Evolutionary conservation across 1,140 invertebrate species (phyloP).

Genomic region (Diabrotica undecimpunctata): DNA sequence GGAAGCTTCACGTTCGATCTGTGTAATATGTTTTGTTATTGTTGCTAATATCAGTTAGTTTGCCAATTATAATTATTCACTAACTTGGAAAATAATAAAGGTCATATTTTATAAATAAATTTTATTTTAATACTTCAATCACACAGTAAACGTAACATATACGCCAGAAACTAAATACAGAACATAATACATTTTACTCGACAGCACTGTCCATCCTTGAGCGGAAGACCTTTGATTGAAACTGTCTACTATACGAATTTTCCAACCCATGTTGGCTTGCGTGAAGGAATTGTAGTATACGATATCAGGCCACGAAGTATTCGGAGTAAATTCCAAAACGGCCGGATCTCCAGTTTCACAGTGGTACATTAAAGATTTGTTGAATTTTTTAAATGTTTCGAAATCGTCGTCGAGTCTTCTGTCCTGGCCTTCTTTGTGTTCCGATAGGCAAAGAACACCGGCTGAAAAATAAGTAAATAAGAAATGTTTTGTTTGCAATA

Average conservation of each 20-base stretch:
- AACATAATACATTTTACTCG: too few relatives aligned
- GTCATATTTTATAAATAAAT: too few relatives aligned
- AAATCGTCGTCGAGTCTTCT: slow-evolving; percentile 75
- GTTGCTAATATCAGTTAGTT: too few relatives aligned
- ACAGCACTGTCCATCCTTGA: too few relatives aligned
- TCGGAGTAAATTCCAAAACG: slow-evolving; percentile 77
- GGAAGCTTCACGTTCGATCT: too few relatives aligned
- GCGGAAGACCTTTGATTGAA: slow-evolving; percentile 44
- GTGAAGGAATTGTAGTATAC: slow-evolving; percentile 94
- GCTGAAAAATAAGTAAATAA: slow-evolving; percentile 49
- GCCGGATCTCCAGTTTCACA: slow-evolving; percentile 72
- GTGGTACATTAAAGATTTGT: slow-evolving; percentile 63
- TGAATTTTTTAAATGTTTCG: slow-evolving; percentile 77
- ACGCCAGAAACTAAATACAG: too few relatives aligned
- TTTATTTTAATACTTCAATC: too few relatives aligned
- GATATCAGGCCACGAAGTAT: slow-evolving; percentile 84
- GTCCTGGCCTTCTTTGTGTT: slow-evolving; percentile 62
- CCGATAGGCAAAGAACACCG: slow-evolving; percentile 73
- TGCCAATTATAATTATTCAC: too few relatives aligned
- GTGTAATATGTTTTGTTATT: too few relatives aligned
- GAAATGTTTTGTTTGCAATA: background rate
- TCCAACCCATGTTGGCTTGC: slow-evolving; percentile 87
- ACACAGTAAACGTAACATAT: too few relatives aligned
- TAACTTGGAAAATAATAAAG: too few relatives aligned
- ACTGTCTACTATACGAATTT: slow-evolving; percentile 79